Base-by-base conservation (phyloP, 2,888 invertebrate genomes). In the Acanthopleura granulata region DNA sequence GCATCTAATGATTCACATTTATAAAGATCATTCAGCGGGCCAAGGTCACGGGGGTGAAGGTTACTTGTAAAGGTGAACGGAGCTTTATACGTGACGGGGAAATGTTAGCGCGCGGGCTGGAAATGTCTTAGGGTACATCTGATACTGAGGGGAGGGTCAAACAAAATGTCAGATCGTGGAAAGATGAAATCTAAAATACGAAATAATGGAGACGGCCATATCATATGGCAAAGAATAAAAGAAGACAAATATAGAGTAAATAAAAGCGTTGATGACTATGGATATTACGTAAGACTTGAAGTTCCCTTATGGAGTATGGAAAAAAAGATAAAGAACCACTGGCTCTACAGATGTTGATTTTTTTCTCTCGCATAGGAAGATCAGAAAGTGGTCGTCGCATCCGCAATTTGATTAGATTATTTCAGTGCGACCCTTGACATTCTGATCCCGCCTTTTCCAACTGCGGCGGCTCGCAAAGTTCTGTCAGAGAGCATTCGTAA, bases 101-200 rank as follows among this genome's bases (percentile, higher is more conserved):
- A 57, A 57, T 57, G 57, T 57, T 57, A 57, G 57, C 3, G 57
- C 57, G 57, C n/a, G 6, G 22, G 22, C 18, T 57, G 57, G 12
- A 57, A 57, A 57, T 57, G 57, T 57, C 57, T 57, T 57, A 18
- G 18, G 57, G n/a, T 57, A 57, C 18, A 57, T 22, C 22, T 57
- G 57, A 57, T 57, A 57, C 22, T 22, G n/a, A 57, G n/a, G 57
- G 57, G 12, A 57, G 57, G 57, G 57, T 57, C 57, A 57, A n/a
- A 57, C n/a, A n/a, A 57, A 57, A 57, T 57, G 57, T 57, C 57
- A 57, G 57, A 57, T 57, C 57, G 22, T 18, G 22, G 22, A 57
- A 57, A 57, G n/a, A 57, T n/a, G 22, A 57, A 57, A n/a, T n/a
- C 22, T 22, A 12, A 57, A 57, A 57, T 22, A 57, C 51, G 18